Conservation (phyloP, 2,888 invertebrate genomes). For the Anaspis maculata region DNA sequence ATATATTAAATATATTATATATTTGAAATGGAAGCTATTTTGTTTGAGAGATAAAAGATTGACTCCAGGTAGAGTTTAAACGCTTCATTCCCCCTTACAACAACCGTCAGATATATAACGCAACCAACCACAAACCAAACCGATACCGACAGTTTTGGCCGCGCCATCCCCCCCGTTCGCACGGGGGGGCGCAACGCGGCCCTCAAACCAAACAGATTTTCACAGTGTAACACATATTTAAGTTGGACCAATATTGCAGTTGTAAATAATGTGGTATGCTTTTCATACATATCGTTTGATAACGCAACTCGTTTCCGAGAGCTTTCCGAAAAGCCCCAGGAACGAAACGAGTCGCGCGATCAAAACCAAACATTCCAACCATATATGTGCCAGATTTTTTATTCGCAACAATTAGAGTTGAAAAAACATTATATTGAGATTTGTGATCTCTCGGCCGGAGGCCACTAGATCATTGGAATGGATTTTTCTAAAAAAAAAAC, state of each 20-base stretch:
- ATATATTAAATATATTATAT: conserved; percentile 46
- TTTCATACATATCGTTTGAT: conserved; percentile 39
- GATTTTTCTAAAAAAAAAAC: conserved; percentile 18
- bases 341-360: too few relatives aligned
- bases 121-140: conserved; percentile 47
- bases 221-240: conserved; percentile 38
- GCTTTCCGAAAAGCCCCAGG: too few relatives aligned
- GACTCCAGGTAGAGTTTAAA: conserved; percentile 46
- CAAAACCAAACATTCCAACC: conserved; percentile 52
- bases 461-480: conserved; percentile 24
- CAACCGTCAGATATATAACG: conserved; percentile 41
- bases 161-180: too few relatives aligned
- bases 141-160: conserved; percentile 57
- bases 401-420: conserved; percentile 40
- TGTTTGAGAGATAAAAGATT: conserved; percentile 61
- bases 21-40: conserved; percentile 49
- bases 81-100: conserved; percentile 41
- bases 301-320: too few relatives aligned
- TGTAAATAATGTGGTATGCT: conserved; percentile 38
- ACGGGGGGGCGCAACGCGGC: too few relatives aligned
- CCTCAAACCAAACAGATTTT: conserved; percentile 40
- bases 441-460: conserved; percentile 25
- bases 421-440: conserved; percentile 29
- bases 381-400: conserved; percentile 58
- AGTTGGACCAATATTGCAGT: conserved; percentile 36